Percentiles rank a stretch among this genome's conserved stretches.
These are phyloP conservation scores for Aptenodytes patagonicus DNA, from an alignment of 2,113 vertebrate genomes.

Conservation along the genomic window DNA sequence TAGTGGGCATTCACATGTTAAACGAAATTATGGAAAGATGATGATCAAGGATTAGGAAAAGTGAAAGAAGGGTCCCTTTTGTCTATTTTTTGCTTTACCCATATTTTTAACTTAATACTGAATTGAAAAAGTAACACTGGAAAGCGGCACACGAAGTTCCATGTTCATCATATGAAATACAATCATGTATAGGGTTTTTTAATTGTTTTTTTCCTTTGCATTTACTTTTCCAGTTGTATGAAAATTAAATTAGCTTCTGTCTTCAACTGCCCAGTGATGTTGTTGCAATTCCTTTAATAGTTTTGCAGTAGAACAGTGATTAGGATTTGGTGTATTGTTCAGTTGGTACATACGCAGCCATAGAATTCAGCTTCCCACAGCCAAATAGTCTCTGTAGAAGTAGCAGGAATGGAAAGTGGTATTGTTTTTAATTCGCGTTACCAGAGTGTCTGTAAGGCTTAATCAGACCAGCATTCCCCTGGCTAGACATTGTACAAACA, in stretches of 20 bases:
- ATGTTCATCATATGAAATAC: neutral
- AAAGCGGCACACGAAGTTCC: neutral
- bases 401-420: neutral
- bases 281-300: neutral
- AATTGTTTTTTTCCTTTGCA: neutral
- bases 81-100: neutral
- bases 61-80: neutral
- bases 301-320: neutral
- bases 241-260: neutral
- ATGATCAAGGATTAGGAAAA: neutral
- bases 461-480: constrained; percentile 13
- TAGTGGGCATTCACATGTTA: neutral
- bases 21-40: neutral
- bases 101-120: neutral
- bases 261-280: neutral
- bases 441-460: neutral
- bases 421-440: constrained; percentile 8
- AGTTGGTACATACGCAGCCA: neutral
- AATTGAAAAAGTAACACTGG: neutral
- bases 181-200: rapidly evolving
- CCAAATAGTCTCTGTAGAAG: neutral
- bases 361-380: constrained; percentile 26
- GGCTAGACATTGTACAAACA: constrained; percentile 56
- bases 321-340: neutral
- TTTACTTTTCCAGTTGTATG: neutral